Evolutionary conservation across 2,797 vertebrate genomes (phyloP).

Genomic region (Erethizon dorsatum): DNA sequence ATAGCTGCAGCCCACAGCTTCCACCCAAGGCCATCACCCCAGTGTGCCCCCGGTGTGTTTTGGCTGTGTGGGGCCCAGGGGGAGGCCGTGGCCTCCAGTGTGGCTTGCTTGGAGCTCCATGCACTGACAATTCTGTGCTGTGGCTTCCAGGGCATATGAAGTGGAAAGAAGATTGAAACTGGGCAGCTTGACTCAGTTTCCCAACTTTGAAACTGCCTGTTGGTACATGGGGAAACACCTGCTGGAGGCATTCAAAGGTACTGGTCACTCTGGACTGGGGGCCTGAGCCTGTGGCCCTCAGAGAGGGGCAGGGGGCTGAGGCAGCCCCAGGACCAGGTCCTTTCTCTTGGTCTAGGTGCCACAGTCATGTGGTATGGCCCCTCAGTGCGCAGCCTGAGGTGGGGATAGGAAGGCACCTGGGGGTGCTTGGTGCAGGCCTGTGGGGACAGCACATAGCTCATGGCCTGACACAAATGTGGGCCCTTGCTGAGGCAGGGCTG

Average conservation of each 20-base stretch:
- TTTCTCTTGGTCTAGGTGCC: background rate
- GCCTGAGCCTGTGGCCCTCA: background rate
- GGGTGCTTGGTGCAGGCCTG: background rate
- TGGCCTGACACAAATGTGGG: background rate
- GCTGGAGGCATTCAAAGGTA: conserved; percentile 98
- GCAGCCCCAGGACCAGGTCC: background rate
- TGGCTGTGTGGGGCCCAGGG: background rate
- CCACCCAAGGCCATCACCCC: accelerated
- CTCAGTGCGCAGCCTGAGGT: background rate
- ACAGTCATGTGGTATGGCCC: background rate
- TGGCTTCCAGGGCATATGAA: conserved; percentile 96
- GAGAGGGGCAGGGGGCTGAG: background rate
- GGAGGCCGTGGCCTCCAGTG: background rate
- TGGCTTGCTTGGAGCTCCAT: background rate
- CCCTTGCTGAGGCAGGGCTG: background rate
- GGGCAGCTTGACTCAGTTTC: conserved; percentile 96
- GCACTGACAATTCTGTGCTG: conserved; percentile 72
- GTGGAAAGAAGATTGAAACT: conserved; percentile 97
- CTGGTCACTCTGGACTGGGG: background rate
- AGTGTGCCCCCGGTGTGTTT: too few relatives aligned
- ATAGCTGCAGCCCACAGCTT: background rate
- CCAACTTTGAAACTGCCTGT: conserved; percentile 98
- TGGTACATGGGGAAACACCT: conserved; percentile 98
- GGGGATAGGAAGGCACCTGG: background rate
- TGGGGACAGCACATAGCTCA: background rate